Conservation (phyloP, 1,140 invertebrate genomes). For the Popillia japonica region DNA sequence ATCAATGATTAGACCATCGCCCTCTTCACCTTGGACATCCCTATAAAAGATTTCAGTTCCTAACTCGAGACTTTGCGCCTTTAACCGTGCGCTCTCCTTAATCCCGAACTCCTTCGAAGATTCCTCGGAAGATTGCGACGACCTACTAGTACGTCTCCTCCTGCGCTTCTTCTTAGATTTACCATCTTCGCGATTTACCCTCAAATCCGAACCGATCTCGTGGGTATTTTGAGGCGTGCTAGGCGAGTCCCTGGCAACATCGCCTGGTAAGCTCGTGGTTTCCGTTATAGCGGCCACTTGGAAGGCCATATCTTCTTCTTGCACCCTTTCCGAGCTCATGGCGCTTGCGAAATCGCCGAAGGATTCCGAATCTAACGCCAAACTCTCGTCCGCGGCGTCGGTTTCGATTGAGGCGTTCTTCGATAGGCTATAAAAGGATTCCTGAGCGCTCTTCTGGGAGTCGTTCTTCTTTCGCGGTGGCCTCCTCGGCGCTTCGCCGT, state of each 20-base stretch:
- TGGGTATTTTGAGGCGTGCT: constrained; percentile 57
- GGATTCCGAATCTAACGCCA: constrained; percentile 61
- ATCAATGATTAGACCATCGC: constrained; percentile 62
- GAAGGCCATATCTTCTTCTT: constrained; percentile 56
- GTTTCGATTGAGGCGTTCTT: constrained; percentile 58
- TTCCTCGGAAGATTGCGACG: constrained; percentile 62
- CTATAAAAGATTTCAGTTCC: constrained; percentile 53
- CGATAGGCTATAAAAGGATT: constrained; percentile 57
- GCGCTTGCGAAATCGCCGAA: constrained; percentile 69
- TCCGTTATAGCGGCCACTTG: constrained; percentile 57
- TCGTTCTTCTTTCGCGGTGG: constrained; percentile 64
- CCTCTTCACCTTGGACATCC: constrained; percentile 64
- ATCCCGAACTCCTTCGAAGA: constrained; percentile 59
- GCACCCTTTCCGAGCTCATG: constrained; percentile 63
- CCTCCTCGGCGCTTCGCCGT: constrained; percentile 58
- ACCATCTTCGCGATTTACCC: constrained; percentile 59
- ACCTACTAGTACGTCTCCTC: constrained; percentile 56
- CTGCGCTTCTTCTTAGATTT: constrained; percentile 59
- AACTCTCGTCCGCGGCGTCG: constrained; percentile 59
- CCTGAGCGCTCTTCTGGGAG: constrained; percentile 63
- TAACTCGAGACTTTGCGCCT: constrained; percentile 48
- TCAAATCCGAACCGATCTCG: constrained; percentile 59
- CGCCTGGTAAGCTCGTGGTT: constrained; percentile 55
- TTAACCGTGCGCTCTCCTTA: constrained; percentile 46
- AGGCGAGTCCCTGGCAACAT: constrained; percentile 49